phyloP scores from a whole-genome alignment of 2,888 invertebrate species.

The Zeuzera pyrina region DNA sequence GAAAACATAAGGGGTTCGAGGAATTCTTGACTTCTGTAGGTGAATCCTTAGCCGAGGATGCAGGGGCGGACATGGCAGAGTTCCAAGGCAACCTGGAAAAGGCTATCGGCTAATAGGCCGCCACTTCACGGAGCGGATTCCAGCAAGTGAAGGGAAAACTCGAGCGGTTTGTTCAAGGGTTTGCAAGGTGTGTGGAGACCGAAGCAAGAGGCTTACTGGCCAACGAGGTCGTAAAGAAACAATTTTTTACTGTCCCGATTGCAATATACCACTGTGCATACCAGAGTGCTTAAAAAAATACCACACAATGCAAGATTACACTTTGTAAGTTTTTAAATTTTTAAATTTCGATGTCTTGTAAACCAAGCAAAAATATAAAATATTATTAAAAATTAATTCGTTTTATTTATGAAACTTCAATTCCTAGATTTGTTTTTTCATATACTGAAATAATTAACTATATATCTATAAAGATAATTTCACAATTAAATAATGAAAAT shows the following conservation, averaged over 20 bases:
- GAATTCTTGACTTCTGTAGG: background rate
- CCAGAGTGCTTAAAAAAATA: conserved; percentile 1
- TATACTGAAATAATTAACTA: too few relatives aligned
- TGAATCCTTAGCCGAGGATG: background rate
- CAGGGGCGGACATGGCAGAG: background rate
- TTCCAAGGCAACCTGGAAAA: background rate
- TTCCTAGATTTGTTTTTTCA: too few relatives aligned
- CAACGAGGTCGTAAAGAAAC: background rate
- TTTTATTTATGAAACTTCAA: too few relatives aligned
- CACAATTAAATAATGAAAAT: too few relatives aligned
- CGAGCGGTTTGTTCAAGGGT: conserved; percentile 7
- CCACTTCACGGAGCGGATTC: conserved; percentile 8
- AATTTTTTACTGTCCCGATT: background rate
- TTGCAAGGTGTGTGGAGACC: conserved; percentile 7
- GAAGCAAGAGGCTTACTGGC: conserved; percentile 1
- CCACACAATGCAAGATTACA: conserved; percentile 1
- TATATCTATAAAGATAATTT: too few relatives aligned
- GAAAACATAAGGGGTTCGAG: too few relatives aligned
- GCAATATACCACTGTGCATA: background rate
- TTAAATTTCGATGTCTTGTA: too few relatives aligned
- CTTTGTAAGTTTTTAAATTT: too few relatives aligned
- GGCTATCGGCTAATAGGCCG: background rate
- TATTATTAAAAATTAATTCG: too few relatives aligned
- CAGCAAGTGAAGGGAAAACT: conserved; percentile 8
- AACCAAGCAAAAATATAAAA: too few relatives aligned